Conservation (phyloP, 2,797 vertebrate species). For the Paedocypris micromegethes region DNA sequence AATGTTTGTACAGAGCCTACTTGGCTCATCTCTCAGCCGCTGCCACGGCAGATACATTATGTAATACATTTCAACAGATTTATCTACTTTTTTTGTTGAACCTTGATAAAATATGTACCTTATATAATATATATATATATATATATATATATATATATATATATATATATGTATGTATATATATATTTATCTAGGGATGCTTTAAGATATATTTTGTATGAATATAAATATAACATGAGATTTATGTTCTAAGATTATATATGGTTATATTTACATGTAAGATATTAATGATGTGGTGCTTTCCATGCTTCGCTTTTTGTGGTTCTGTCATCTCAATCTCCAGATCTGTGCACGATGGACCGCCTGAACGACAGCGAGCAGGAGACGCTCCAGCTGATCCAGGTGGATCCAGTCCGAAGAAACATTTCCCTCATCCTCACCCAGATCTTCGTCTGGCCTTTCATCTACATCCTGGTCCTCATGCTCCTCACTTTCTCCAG, state of each 20-base stretch:
- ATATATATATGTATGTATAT: too few species aligned
- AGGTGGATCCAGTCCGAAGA: not conserved
- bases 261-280: not conserved
- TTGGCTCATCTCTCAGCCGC: not conserved
- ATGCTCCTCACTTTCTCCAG: conserved; percentile 49
- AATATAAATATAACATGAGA: too few species aligned
- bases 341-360: conserved; percentile 28
- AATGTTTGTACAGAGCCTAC: conserved; percentile 2
- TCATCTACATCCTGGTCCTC: conserved; percentile 44
- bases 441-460: conserved; percentile 45
- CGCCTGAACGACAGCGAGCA: conserved; percentile 4
- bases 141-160: too few species aligned
- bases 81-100: not conserved
- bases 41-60: not conserved
- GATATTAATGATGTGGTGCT: not conserved
- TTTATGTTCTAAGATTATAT: not conserved
- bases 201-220: too few species aligned
- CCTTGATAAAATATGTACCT: too few species aligned
- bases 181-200: too few species aligned
- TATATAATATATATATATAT: too few species aligned
- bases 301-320: not conserved
- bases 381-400: conserved; percentile 13
- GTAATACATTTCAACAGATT: not conserved
- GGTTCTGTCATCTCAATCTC: not conserved
- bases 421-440: conserved; percentile 26